Base-by-base conservation (phyloP, 92 coral and sea anemone genomes). In the Epizoanthus stellaris region DNA sequence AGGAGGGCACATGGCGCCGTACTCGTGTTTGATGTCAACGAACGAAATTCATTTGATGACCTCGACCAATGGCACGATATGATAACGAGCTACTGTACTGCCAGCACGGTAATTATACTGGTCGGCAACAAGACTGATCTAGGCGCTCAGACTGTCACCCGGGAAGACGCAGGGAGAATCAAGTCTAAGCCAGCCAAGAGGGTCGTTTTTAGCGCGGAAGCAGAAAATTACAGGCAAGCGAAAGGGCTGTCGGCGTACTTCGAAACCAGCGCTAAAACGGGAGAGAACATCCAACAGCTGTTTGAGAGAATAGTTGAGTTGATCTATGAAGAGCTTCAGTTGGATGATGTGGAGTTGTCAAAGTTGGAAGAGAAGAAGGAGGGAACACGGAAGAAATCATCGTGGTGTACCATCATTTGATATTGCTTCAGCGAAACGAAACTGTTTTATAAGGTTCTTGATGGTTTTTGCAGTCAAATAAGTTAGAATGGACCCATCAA, bases 71-170 rank as follows among this genome's bases (percentile, higher is more conserved):
- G 82, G 82, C 20, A 13, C 3, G 39, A 61, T 6, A 60, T 39
- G 82, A 40, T 77, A 15, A n/a, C 4, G 30, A 11, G 25, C 4
- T 39, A 77, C 12, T 60, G 82, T 1, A 16, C 34, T 39, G 39
- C 16, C 4, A 65, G 12, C 8, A n/a, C 39, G 21, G 70, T 77
- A 60, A 39, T 9, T 4, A 42, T 77, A 17, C 70, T 61, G 14
- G 82, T 77, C 63, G 82, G 82, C 15, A 77, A 77, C n/a, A 77
- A 77, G 57, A 11, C 11, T n/a, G 79, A 73, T 9, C 12, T 40
- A 6, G 38, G n/a, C 42, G 34, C 62, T n/a, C 11, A 19, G 13
- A 36, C 3, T 12, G 42, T 52, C 15, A 52, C 56, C 56, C 56
- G 14, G 15, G 12, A 52, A 52, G 56, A 14, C 11, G 15, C 11